Evolutionary conservation across 2,797 vertebrate genomes (phyloP).

Genomic region (Cygnus olor): DNA sequence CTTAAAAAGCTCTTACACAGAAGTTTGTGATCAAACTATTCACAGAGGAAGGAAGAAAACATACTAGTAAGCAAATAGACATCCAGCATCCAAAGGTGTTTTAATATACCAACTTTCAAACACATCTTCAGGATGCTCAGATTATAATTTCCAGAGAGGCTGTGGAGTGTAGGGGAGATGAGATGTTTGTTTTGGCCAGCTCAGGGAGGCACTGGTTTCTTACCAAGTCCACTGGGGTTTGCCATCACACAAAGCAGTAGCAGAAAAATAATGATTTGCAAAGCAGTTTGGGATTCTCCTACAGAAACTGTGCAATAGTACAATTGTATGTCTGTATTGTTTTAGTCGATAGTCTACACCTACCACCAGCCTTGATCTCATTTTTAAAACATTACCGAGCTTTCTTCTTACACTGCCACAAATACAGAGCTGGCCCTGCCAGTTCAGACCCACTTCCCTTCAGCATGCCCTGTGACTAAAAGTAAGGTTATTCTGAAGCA

Average conservation of each 20-base stretch:
- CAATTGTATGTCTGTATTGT: neutral
- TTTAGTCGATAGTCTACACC: neutral
- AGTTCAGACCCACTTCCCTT: neutral
- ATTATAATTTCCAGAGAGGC: neutral
- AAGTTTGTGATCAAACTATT: neutral
- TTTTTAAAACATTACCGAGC: neutral
- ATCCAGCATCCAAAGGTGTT: neutral
- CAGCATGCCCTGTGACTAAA: neutral
- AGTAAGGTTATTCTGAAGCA: neutral
- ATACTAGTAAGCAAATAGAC: neutral
- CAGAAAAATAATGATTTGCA: neutral
- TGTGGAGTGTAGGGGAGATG: neutral
- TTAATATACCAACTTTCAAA: neutral
- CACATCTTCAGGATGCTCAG: neutral
- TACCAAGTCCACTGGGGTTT: neutral
- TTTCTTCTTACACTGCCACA: neutral
- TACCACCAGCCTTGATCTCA: neutral
- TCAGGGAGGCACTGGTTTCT: neutral
- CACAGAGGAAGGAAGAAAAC: neutral
- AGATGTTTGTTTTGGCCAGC: rapidly evolving
- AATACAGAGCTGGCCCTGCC: neutral
- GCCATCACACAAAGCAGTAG: neutral
- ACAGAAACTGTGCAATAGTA: neutral
- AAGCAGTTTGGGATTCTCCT: neutral
- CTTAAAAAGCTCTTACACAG: neutral